phyloP scores from a whole-genome alignment of 2,797 vertebrate species.

The Mormyrus hasselquistii region DNA sequence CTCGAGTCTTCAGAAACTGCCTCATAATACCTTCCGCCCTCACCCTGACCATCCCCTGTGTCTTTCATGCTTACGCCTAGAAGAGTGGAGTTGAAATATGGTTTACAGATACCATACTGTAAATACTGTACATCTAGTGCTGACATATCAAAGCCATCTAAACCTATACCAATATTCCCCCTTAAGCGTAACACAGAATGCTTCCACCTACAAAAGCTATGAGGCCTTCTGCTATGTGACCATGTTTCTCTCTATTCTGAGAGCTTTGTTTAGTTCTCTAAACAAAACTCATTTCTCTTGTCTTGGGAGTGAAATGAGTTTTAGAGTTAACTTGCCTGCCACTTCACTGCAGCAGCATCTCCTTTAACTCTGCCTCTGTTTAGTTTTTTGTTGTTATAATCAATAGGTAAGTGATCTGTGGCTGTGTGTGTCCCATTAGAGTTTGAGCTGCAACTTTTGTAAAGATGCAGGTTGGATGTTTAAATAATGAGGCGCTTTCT shows the following conservation, averaged over 20 bases:
- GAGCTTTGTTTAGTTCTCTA: conserved; percentile 62
- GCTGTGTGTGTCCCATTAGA: neutral
- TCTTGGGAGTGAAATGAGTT: conserved; percentile 59
- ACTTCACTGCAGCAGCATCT: conserved; percentile 20
- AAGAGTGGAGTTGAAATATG: conserved; percentile 59
- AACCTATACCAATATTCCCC: neutral
- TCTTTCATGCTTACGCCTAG: conserved; percentile 44
- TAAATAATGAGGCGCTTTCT: neutral
- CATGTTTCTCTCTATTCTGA: conserved; percentile 58
- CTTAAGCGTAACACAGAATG: conserved; percentile 15
- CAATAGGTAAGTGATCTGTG: neutral
- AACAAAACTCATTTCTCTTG: conserved; percentile 66
- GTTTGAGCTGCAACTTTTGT: neutral
- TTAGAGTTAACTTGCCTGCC: conserved; percentile 40
- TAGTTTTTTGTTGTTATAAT: neutral
- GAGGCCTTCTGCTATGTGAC: conserved; percentile 36
- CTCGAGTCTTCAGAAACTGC: conserved; percentile 62
- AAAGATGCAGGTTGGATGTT: neutral
- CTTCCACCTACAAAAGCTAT: neutral
- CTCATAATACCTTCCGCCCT: conserved; percentile 46
- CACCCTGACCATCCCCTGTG: conserved; percentile 33
- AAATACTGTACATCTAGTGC: neutral
- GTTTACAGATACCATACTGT: conserved; percentile 33
- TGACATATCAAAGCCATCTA: neutral
- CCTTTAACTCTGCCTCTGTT: neutral